phyloP scores from a whole-genome alignment of 2,888 invertebrate genomes.

The Embidobia sp. region DNA sequence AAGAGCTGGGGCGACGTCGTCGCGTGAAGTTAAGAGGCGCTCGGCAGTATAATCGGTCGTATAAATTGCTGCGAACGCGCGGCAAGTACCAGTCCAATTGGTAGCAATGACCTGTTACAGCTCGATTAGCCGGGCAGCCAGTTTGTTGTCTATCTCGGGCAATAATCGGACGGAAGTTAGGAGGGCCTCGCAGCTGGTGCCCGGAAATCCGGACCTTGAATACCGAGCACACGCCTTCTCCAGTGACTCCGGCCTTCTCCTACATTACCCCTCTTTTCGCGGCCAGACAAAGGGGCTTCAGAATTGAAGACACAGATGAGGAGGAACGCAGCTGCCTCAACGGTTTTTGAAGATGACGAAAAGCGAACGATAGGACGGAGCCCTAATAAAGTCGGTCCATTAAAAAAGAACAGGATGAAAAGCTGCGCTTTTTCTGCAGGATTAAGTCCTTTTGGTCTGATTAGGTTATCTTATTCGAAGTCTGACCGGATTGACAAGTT shows the following conservation, averaged over 20 bases:
- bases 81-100: conserved; percentile 57
- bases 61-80: conserved; percentile 48
- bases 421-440: no score
- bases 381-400: no score
- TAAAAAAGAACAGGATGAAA: no score
- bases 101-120: conserved; percentile 64
- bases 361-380: conserved; percentile 24
- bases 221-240: conserved; percentile 36
- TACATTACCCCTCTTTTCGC: conserved; percentile 19
- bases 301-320: conserved; percentile 7
- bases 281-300: conserved; percentile 23
- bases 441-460: no score
- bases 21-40: conserved; percentile 49
- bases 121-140: conserved; percentile 59
- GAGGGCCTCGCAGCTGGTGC: conserved; percentile 68
- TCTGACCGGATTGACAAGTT: no score
- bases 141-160: conserved; percentile 54
- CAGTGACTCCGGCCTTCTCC: conserved; percentile 9
- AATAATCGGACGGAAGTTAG: conserved; percentile 75
- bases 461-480: no score
- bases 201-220: conserved; percentile 55
- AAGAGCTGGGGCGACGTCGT: conserved; percentile 44
- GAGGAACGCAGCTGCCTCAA: conserved; percentile 42
- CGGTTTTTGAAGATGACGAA: conserved; percentile 33
- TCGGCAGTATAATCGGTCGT: conserved; percentile 21